Conservation (phyloP, 2,888 invertebrate species). For the Petrolisthes cinctipes region DNA sequence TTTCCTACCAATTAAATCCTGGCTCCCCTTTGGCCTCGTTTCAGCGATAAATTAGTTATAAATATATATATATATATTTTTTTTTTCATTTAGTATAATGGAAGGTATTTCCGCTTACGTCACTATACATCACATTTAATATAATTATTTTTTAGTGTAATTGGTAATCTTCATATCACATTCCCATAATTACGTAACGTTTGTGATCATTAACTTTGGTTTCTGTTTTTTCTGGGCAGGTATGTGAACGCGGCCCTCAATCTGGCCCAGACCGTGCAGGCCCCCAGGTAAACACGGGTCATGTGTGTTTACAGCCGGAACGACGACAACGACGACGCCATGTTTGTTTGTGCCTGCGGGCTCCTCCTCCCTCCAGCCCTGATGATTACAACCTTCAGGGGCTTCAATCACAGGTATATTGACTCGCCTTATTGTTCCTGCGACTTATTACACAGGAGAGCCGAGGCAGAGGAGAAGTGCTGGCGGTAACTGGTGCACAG, state of each 20-base stretch:
- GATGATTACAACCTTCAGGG: background rate
- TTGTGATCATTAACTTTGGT: background rate
- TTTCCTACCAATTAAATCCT: too few relatives aligned
- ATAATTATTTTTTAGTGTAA: background rate
- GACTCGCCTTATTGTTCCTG: constrained; percentile 1
- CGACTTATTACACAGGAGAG: background rate
- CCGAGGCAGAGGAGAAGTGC: too few relatives aligned
- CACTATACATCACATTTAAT: too few relatives aligned
- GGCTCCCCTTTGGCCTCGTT: too few relatives aligned
- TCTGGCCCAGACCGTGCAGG: background rate
- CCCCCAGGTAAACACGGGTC: background rate
- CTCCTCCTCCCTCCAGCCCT: background rate
- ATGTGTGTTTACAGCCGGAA: background rate
- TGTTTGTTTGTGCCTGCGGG: background rate
- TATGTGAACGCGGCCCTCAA: background rate
- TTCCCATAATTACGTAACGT: background rate
- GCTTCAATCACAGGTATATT: too few relatives aligned
- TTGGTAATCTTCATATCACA: background rate
- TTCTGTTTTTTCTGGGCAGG: background rate
- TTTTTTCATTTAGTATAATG: too few relatives aligned
- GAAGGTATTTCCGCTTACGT: too few relatives aligned
- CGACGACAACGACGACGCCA: background rate
- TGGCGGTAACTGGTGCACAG: too few relatives aligned
- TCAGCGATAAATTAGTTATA: too few relatives aligned
- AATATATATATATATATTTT: too few relatives aligned